These are phyloP conservation scores for Aspidapion aeneum DNA, from an alignment of 2,888 invertebrate genomes.

Conservation along the genomic window DNA sequence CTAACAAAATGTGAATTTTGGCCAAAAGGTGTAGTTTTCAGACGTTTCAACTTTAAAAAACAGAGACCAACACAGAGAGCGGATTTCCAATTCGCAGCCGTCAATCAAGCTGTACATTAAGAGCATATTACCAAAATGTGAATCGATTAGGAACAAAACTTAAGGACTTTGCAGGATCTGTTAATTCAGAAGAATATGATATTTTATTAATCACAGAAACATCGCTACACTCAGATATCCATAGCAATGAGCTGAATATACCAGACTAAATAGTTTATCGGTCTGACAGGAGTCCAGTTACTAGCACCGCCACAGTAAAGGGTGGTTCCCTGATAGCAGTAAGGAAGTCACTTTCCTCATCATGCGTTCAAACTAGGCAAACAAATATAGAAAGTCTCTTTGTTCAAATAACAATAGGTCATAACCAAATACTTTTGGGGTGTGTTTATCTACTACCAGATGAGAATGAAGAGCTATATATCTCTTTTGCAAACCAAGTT, in stretches of 20 bases:
- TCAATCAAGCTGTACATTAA: background rate
- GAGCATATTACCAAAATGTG: background rate
- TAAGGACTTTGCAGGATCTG: background rate
- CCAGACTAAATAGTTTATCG: background rate
- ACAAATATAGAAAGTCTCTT: too few relatives aligned
- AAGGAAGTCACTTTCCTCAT: background rate
- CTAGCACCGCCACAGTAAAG: background rate
- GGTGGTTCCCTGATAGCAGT: background rate
- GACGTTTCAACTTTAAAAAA: background rate
- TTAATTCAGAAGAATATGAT: background rate
- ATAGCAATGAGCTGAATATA: background rate
- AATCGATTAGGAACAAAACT: background rate
- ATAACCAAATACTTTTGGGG: too few relatives aligned
- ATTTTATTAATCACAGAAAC: background rate
- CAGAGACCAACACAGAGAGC: background rate
- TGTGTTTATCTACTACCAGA: background rate
- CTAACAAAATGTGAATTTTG: background rate
- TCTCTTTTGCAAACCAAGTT: background rate
- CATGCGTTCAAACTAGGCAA: too few relatives aligned
- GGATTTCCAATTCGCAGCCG: background rate
- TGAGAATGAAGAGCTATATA: background rate
- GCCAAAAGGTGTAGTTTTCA: background rate
- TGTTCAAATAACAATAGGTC: too few relatives aligned
- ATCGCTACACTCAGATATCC: background rate
- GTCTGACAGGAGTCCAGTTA: background rate